Conservation (phyloP, 92 coral and sea anemone species). For the Palythoa grandiflora region DNA sequence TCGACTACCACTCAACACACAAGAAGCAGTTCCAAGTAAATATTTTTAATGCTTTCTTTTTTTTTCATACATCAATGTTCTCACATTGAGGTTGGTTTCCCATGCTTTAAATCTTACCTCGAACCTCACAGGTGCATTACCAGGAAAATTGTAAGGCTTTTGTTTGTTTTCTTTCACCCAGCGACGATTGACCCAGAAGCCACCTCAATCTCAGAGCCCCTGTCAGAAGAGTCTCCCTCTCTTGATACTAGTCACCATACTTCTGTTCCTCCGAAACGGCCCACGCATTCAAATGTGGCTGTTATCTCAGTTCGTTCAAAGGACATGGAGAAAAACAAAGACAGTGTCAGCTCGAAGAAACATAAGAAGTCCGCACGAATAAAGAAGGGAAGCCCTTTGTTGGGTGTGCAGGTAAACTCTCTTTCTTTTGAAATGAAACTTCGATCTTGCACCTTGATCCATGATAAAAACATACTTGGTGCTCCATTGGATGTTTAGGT, state of each 20-base stretch:
- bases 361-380: slow-evolving; percentile 61
- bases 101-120: too few species aligned
- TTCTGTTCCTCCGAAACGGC: slow-evolving; percentile 46
- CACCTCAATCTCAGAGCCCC: slow-evolving; percentile 27
- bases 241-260: slow-evolving; percentile 35
- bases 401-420: slow-evolving; percentile 79
- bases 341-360: slow-evolving; percentile 38
- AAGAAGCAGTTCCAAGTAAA: background rate
- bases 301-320: slow-evolving; percentile 82
- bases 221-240: slow-evolving; percentile 17
- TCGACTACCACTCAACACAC: slow-evolving; percentile 77
- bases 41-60: too few species aligned
- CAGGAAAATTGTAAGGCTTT: background rate
- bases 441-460: background rate
- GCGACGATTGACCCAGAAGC: background rate
- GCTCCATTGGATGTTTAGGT: background rate
- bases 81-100: too few species aligned
- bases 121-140: background rate
- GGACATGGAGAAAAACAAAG: slow-evolving; percentile 64
- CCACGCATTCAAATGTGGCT: slow-evolving; percentile 87
- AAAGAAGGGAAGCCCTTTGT: slow-evolving; percentile 49
- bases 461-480: background rate
- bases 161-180: background rate
- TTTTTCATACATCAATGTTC: too few species aligned
- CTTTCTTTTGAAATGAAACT: background rate